These are phyloP conservation scores for silkworm (Bombyx mori) DNA, from an alignment of 1,140 invertebrate genomes.

Conservation along the genomic window DNA sequence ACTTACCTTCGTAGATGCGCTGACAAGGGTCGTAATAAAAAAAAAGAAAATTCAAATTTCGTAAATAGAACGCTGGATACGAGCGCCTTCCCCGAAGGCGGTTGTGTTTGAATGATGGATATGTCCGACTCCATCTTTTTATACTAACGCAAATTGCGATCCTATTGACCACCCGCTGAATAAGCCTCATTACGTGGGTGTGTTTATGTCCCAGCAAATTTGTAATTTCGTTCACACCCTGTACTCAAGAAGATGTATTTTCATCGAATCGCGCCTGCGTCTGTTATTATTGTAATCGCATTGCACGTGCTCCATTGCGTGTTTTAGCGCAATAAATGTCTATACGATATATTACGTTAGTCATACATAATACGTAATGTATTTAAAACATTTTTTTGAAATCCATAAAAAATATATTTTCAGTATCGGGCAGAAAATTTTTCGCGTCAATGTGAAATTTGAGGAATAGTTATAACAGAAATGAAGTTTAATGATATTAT, in stretches of 20 bases:
- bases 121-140: constrained; percentile 26
- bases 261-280: background rate
- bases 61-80: constrained; percentile 25
- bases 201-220: constrained; percentile 52
- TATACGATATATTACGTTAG: no score
- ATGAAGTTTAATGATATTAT: no score
- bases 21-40: constrained; percentile 2
- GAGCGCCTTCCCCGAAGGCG: constrained; percentile 27
- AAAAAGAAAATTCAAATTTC: constrained; percentile 6
- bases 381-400: no score
- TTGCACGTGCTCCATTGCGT: constrained; percentile 11
- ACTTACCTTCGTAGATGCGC: constrained; percentile 37
- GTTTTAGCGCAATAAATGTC: background rate
- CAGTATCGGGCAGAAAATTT: no score
- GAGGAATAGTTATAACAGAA: no score
- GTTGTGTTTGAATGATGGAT: constrained; percentile 14
- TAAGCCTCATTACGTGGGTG: constrained; percentile 61
- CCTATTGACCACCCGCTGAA: constrained; percentile 60
- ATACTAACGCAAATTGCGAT: constrained; percentile 50
- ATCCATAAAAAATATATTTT: no score
- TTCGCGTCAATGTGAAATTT: no score
- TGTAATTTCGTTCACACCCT: constrained; percentile 48
- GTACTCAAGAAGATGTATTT: background rate
- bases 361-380: no score
- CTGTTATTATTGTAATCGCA: background rate